A percentile compares a stretch with the other conserved stretches of the same genome.
Evolutionary conservation across 1,140 invertebrate genomes (phyloP).

Genomic region (Drosophila cardini): DNA sequence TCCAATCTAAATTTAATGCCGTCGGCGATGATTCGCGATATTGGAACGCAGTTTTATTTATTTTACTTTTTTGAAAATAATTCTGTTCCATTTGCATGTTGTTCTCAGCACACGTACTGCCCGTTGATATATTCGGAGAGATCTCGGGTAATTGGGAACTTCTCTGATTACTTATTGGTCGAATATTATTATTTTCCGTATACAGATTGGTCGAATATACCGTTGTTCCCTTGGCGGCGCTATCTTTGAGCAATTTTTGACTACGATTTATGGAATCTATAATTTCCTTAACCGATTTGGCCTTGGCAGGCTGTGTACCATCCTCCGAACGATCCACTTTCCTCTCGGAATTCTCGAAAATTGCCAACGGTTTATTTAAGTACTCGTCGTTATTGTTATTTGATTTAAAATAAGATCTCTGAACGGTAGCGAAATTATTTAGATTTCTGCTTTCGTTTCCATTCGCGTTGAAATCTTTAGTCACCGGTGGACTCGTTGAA

Average conservation of each 20-base stretch:
- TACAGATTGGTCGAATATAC: conserved; percentile 53
- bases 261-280: conserved; percentile 84
- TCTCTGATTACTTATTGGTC: conserved; percentile 38
- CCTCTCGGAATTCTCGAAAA: conserved; percentile 21
- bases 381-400: conserved; percentile 17
- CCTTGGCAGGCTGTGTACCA: conserved; percentile 27
- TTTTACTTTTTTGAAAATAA: conserved; percentile 69
- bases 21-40: conserved; percentile 78
- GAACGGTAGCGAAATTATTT: conserved; percentile 2
- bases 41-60: conserved; percentile 67
- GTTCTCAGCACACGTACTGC: conserved; percentile 21
- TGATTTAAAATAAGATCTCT: conserved; percentile 6
- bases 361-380: conserved; percentile 14
- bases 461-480: background rate
- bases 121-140: conserved; percentile 34
- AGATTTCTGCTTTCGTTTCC: background rate
- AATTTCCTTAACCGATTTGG: conserved; percentile 80
- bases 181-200: conserved; percentile 31
- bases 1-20: conserved; percentile 83
- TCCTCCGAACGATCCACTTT: background rate
- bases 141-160: conserved; percentile 14
- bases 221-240: conserved; percentile 66
- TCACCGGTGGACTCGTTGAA: background rate
- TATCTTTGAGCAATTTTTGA: conserved; percentile 77
- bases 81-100: conserved; percentile 12